These are phyloP conservation scores for Sarotherodon lohbergeri DNA, from an alignment of 2,113 vertebrate species.

Conservation along the genomic window DNA sequence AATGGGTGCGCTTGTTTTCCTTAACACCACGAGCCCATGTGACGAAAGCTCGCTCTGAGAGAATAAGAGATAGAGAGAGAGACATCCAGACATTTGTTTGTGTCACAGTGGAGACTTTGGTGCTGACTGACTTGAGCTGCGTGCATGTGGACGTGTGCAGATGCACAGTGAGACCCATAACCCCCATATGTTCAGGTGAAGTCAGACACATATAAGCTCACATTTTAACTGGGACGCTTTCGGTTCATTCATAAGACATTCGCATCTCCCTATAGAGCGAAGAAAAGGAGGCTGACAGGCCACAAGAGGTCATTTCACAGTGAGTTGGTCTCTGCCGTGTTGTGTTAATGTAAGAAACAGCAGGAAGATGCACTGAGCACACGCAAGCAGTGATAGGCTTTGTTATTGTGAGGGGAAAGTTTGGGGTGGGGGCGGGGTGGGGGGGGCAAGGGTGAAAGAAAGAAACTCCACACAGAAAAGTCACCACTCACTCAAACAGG, in stretches of 20 bases:
- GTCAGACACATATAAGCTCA: neutral
- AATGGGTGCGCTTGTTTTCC: conserved; percentile 77
- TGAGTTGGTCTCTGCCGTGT: neutral
- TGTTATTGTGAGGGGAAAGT: conserved; percentile 38
- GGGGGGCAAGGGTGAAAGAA: conserved; percentile 19
- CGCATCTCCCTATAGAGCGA: neutral
- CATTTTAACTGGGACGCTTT: neutral
- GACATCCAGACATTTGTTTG: conserved; percentile 72
- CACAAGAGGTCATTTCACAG: neutral
- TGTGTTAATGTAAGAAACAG: conserved; percentile 40
- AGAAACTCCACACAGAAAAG: conserved; percentile 78
- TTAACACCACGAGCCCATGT: conserved; percentile 73
- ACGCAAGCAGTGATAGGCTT: conserved; percentile 79
- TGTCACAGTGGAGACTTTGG: conserved; percentile 65
- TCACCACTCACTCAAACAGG: conserved; percentile 85
- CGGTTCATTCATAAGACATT: neutral
- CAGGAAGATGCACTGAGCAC: conserved; percentile 70
- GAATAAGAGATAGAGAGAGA: conserved; percentile 48
- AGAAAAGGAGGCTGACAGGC: neutral
- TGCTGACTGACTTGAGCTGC: conserved; percentile 48
- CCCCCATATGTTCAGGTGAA: neutral
- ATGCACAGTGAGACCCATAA: conserved; percentile 1
- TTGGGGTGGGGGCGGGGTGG: neutral
- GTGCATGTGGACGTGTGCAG: neutral
- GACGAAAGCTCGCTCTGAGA: conserved; percentile 66